phyloP scores from a whole-genome alignment of 92 coral and sea anemone species.

The Desmophyllum pertusum region DNA sequence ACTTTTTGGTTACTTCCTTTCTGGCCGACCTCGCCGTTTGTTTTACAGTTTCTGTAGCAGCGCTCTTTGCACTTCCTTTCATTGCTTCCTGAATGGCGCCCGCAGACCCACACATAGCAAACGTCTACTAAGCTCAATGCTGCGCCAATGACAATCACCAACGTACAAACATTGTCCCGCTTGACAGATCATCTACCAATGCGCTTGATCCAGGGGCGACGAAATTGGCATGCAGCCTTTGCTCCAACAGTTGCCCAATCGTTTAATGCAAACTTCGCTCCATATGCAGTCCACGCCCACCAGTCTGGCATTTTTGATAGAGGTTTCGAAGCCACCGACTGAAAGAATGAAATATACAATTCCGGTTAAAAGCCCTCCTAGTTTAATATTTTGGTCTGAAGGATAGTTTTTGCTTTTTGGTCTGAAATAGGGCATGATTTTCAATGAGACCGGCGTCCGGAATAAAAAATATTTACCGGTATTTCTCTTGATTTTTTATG shows the following conservation, averaged over 20 bases:
- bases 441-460: too few species aligned
- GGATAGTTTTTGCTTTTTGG: too few species aligned
- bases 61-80: not conserved
- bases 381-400: too few species aligned
- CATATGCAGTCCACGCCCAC: not conserved
- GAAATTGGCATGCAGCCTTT: not conserved
- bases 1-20: slow-evolving; percentile 17
- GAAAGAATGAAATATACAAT: too few species aligned
- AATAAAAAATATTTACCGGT: too few species aligned
- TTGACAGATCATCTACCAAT: slow-evolving; percentile 1
- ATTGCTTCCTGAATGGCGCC: not conserved
- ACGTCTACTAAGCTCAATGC: not conserved
- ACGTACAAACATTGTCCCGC: not conserved
- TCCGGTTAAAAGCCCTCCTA: too few species aligned
- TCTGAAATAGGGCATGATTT: too few species aligned
- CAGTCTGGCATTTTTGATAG: not conserved
- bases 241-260: not conserved
- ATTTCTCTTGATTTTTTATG: too few species aligned
- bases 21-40: not conserved
- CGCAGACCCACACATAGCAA: not conserved
- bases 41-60: slow-evolving; percentile 12
- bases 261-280: not conserved
- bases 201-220: not conserved
- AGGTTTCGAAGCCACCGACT: too few species aligned
- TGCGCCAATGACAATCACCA: not conserved